phyloP scores from a whole-genome alignment of 2,113 vertebrate genomes.

The Daubentonia madagascariensis region DNA sequence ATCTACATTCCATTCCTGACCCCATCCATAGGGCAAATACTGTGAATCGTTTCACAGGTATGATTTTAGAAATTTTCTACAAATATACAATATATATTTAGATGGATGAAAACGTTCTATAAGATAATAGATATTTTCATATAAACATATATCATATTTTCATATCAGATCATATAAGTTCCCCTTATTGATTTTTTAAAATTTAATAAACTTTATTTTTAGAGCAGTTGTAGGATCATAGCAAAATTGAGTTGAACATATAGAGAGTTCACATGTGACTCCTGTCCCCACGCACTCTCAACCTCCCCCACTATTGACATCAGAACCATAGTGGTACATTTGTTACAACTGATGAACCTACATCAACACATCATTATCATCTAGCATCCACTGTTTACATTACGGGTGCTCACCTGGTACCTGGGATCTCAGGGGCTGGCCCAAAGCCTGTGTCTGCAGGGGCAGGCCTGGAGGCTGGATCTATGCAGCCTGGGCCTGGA shows the following conservation, averaged over 20 bases:
- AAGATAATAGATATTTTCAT: background rate
- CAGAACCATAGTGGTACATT: background rate
- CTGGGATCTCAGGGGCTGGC: background rate
- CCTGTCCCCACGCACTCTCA: background rate
- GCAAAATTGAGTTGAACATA: background rate
- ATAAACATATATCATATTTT: background rate
- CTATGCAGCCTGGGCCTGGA: background rate
- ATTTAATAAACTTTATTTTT: background rate
- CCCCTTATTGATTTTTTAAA: background rate
- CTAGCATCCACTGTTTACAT: background rate
- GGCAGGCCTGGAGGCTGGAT: background rate
- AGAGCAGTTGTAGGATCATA: background rate
- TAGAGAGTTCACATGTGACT: background rate
- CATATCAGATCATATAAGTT: background rate
- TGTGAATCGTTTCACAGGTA: background rate
- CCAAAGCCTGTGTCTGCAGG: background rate
- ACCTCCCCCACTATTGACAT: background rate
- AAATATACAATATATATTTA: background rate
- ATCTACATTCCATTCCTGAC: background rate
- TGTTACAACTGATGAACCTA: background rate
- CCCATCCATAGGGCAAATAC: too few relatives aligned
- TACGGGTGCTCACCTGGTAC: background rate
- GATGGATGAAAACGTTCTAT: background rate
- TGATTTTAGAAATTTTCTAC: background rate
- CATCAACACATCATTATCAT: background rate